Conservation (phyloP, 2,797 vertebrate genomes). For the Siniperca undulata region DNA sequence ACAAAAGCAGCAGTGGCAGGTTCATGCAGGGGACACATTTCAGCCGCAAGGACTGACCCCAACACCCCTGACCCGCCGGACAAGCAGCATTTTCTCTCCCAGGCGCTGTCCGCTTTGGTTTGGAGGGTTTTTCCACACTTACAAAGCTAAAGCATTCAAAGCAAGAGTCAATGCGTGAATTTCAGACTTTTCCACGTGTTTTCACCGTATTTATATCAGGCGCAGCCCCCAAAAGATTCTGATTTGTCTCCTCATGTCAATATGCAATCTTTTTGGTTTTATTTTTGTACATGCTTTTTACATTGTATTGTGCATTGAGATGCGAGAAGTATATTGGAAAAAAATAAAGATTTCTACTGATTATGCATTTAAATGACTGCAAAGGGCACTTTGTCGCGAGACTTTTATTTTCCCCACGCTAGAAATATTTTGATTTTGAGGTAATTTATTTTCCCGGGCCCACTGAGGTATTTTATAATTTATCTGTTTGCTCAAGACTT, state of each 20-base stretch:
- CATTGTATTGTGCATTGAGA: conserved; percentile 82
- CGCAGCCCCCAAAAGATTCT: conserved; percentile 52
- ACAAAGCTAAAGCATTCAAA: conserved; percentile 67
- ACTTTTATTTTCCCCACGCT: neutral
- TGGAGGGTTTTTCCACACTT: conserved; percentile 75
- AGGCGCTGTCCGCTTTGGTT: conserved; percentile 86
- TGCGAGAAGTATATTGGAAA: conserved; percentile 83
- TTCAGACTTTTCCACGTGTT: conserved; percentile 53
- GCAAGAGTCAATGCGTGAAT: conserved; percentile 53
- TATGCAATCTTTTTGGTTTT: conserved; percentile 77
- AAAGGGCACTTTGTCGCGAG: conserved; percentile 28
- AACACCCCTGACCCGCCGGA: conserved; percentile 97
- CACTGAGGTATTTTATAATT: neutral
- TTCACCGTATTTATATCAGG: conserved; percentile 65
- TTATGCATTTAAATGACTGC: conserved; percentile 71
- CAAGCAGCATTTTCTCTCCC: conserved; percentile 89
- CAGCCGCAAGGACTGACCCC: conserved; percentile 98
- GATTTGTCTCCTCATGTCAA: conserved; percentile 74
- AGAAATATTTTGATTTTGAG: neutral
- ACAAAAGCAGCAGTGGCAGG: conserved; percentile 95
- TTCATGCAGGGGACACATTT: conserved; percentile 99
- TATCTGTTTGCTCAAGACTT: neutral
- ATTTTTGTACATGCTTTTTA: conserved; percentile 86
- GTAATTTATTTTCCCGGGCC: neutral
- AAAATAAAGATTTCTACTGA: conserved; percentile 86